These are phyloP conservation scores for Chloromyia formosa DNA, from an alignment of 2,888 invertebrate genomes.

Conservation along the genomic window DNA sequence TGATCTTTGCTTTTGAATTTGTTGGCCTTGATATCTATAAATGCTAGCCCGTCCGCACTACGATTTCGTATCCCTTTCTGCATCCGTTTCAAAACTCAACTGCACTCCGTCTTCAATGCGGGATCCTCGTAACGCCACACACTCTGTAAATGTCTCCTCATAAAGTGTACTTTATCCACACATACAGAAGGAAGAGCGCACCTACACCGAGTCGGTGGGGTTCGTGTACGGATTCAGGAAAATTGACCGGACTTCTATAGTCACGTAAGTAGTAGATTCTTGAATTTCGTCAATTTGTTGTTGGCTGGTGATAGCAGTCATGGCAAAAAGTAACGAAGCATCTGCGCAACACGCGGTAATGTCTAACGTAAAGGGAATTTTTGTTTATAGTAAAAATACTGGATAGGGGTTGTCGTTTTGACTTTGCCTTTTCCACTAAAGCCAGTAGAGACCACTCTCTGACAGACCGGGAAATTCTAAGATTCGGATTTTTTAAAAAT, in stretches of 20 bases:
- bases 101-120: slow-evolving; percentile 48
- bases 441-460: too few species aligned
- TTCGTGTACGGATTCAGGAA: not conserved
- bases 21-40: slow-evolving; percentile 40
- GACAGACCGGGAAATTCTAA: slow-evolving; percentile 4
- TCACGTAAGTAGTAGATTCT: not conserved
- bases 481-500: not conserved
- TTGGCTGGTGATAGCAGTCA: slow-evolving; percentile 43
- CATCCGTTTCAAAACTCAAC: slow-evolving; percentile 63
- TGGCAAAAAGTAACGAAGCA: slow-evolving; percentile 44
- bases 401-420: slow-evolving; percentile 16
- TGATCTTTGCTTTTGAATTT: slow-evolving; percentile 19
- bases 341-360: slow-evolving; percentile 44
- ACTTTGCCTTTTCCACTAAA: too few species aligned
- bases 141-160: slow-evolving; percentile 3
- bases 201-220: slow-evolving; percentile 22
- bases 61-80: slow-evolving; percentile 57
- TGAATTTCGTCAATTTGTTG: slow-evolving; percentile 7
- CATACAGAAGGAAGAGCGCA: not conserved
- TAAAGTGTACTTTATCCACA: slow-evolving; percentile 34
- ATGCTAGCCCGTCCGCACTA: slow-evolving; percentile 31
- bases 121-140: slow-evolving; percentile 46
- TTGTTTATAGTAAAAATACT: not conserved
- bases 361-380: slow-evolving; percentile 22
- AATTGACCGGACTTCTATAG: slow-evolving; percentile 28